Evolutionary conservation across 2,113 vertebrate species (phyloP).

Genomic region (Patagioenas fasciata): DNA sequence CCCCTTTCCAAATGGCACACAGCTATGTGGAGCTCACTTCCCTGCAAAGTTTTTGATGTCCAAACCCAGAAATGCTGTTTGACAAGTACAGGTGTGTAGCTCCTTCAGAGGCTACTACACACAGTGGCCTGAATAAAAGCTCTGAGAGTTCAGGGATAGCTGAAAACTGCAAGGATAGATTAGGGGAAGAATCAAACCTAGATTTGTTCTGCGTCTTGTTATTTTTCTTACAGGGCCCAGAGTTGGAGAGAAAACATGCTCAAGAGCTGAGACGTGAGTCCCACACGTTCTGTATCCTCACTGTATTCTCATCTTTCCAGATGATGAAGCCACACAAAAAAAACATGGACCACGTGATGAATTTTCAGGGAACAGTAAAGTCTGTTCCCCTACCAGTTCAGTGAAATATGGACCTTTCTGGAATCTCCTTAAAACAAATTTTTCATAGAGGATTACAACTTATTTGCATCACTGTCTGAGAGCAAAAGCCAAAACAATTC

Average conservation of each 20-base stretch:
- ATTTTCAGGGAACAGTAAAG: not conserved
- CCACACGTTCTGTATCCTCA: not conserved
- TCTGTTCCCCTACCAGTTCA: not conserved
- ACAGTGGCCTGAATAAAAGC: not conserved
- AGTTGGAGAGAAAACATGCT: not conserved
- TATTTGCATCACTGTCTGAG: not conserved
- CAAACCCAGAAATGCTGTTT: not conserved
- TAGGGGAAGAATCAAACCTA: not conserved
- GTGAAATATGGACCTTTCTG: not conserved
- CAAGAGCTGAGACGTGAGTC: not conserved
- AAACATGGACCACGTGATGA: not conserved
- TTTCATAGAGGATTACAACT: not conserved
- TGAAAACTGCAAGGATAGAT: not conserved
- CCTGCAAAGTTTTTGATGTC: not conserved
- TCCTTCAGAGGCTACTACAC: not conserved
- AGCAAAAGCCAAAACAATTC: conserved; percentile 2
- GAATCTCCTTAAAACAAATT: not conserved
- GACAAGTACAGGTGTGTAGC: not conserved
- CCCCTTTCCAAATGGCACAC: not conserved
- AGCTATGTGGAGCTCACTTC: accelerated
- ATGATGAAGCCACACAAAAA: not conserved
- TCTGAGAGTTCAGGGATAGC: not conserved
- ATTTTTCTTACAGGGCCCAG: not conserved
- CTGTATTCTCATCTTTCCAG: not conserved
- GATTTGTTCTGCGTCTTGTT: not conserved